Conservation (phyloP, 1,140 invertebrate species). For the Euura saliciscinereae region DNA sequence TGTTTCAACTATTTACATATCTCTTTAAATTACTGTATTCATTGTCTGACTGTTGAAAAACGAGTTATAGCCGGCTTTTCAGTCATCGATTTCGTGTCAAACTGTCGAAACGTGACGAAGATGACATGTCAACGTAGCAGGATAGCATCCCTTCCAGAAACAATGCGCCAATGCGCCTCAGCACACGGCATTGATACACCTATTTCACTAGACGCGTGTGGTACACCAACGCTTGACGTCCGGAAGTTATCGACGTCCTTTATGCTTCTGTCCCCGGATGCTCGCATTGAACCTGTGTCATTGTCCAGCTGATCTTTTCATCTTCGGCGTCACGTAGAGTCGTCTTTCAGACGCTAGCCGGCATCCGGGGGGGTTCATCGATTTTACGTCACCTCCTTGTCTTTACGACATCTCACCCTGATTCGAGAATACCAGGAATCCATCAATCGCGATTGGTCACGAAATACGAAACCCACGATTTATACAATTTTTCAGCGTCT, state of each 20-base stretch:
- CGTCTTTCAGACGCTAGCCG: too few species aligned
- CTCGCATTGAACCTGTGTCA: too few species aligned
- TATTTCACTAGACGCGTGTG: constrained; percentile 1
- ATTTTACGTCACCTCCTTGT: constrained; percentile 58
- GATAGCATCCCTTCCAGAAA: constrained; percentile 41
- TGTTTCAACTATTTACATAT: too few species aligned
- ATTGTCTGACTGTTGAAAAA: too few species aligned
- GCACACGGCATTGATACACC: neutral
- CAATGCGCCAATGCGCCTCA: constrained; percentile 17
- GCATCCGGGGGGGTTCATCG: constrained; percentile 39
- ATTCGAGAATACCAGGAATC: constrained; percentile 55
- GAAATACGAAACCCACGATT: too few species aligned
- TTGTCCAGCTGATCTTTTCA: constrained; percentile 9
- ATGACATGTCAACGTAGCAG: constrained; percentile 51
- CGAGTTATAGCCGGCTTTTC: too few species aligned
- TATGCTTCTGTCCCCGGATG: neutral
- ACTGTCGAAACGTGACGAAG: constrained; percentile 27
- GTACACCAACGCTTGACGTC: neutral
- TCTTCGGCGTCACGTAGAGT: too few species aligned
- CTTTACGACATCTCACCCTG: constrained; percentile 59
- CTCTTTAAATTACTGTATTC: too few species aligned
- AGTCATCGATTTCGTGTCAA: constrained; percentile 10
- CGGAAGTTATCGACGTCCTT: neutral
- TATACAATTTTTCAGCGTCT: too few species aligned
- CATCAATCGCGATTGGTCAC: constrained; percentile 33